Evolutionary conservation across 2,113 vertebrate species (phyloP).

Genomic region (Barnardius zonarius): DNA sequence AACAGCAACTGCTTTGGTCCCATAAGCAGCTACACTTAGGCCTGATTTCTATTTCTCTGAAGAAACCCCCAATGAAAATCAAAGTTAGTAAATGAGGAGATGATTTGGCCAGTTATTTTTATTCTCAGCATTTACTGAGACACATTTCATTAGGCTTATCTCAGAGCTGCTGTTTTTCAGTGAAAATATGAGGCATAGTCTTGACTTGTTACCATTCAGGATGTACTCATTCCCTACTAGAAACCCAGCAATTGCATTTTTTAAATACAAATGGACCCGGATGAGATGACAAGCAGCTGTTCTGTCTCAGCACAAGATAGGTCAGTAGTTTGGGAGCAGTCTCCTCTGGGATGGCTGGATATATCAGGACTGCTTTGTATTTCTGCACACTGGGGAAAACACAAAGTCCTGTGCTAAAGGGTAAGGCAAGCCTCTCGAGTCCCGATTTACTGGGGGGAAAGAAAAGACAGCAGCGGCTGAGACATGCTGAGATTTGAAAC

Average conservation of each 20-base stretch:
- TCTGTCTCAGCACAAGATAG: neutral
- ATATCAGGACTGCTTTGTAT: neutral
- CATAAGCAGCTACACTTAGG: neutral
- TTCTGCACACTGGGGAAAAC: neutral
- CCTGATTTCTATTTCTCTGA: neutral
- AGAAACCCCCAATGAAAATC: neutral
- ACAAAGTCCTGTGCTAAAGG: neutral
- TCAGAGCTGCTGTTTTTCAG: neutral
- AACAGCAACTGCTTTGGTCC: neutral
- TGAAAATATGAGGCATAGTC: neutral
- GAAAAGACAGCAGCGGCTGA: neutral
- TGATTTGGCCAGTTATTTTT: neutral
- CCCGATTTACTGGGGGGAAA: neutral
- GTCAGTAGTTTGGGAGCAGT: neutral
- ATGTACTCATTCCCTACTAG: neutral
- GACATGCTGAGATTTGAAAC: neutral
- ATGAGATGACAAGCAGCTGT: neutral
- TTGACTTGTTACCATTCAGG: accelerated
- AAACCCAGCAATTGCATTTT: neutral
- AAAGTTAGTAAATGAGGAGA: neutral
- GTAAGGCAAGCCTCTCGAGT: neutral
- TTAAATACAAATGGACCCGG: neutral
- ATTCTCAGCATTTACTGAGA: neutral
- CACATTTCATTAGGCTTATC: neutral
- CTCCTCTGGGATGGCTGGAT: neutral